Base-by-base conservation (phyloP, 2,797 vertebrate species). In the Acomys russatus region DNA sequence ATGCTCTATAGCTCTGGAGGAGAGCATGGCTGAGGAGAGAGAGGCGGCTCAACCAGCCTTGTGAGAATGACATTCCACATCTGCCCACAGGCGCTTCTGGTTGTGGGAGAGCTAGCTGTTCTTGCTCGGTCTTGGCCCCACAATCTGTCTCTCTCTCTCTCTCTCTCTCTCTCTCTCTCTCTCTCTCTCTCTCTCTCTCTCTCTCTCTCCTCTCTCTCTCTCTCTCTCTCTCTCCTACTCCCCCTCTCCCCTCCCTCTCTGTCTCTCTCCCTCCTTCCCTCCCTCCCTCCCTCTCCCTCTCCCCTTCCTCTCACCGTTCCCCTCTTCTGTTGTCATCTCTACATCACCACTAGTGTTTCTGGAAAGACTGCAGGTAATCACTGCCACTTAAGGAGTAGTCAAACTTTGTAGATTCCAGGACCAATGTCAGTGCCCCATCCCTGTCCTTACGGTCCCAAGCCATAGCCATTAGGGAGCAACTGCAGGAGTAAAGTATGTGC, bases 1-100 rank as follows among this genome's bases (percentile, higher is more conserved):
- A 12, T 17, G n/a, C 25, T 70, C 44, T 56, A 15, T 17, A 59
- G 80, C 49, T 82, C 68, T 8, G 18, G 33, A 92, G n/a, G 22
- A 87, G 11, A 61, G 79, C 28, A 35, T 88, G 66, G 51, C 7
- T 85, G 64, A 93, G 59, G 8, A 38, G 23, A 63, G 25, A 74
- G 79, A 30, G 5, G 35, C 89, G 94, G 89, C 71, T 94, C 86
- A 86, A 68, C 23, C 9, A 93, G 59, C 25, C 30, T 88, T 77
- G 28, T 83, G 25, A 79, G 83, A 49, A 89, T 84, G 83, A 90
- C 54, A 88, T 91, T 91, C 90, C 85, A 80, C 49, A 92, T 84
- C 74, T 25, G 66, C 87, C 94, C 68, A 83, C 56, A 18, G 92
- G 94, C 12, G 3, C 68, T 71, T 90, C 6, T 49, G 56, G 70